Percentiles rank a stretch among this genome's conserved stretches.
Evolutionary conservation across 2,797 vertebrate species (phyloP).

Genomic region (Gymnocypris eckloni): DNA sequence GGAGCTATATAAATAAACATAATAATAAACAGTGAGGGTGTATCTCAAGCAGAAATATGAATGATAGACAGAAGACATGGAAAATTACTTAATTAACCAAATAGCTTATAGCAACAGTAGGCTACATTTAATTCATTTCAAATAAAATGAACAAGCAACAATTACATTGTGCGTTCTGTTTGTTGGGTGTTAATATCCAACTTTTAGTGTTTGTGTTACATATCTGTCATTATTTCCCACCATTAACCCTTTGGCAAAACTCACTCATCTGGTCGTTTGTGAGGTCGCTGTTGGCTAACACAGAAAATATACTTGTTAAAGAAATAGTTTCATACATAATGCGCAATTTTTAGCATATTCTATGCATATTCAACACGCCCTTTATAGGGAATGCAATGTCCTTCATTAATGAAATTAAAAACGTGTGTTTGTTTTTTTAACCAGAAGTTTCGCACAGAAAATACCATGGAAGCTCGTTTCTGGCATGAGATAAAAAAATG

Average conservation of each 20-base stretch:
- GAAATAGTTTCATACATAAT: conserved; percentile 12
- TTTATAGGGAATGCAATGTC: background rate
- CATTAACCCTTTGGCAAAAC: background rate
- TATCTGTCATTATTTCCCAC: background rate
- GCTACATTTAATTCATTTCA: background rate
- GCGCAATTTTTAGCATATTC: background rate
- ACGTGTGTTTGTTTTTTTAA: background rate
- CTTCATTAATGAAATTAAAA: background rate
- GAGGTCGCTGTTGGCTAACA: background rate
- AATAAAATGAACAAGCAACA: background rate
- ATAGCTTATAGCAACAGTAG: background rate
- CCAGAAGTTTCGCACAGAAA: background rate
- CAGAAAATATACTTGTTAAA: background rate
- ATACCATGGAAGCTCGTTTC: background rate
- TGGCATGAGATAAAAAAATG: background rate
- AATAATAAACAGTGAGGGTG: background rate
- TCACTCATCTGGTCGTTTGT: background rate
- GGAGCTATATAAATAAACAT: background rate
- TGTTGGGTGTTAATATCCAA: conserved; percentile 7
- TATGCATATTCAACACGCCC: conserved; percentile 11
- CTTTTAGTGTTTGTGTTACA: background rate
- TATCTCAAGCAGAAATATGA: background rate
- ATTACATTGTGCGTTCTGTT: background rate
- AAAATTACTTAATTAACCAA: background rate
- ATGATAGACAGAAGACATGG: background rate